These are phyloP conservation scores for Pteromalus puparum DNA, from an alignment of 1,140 invertebrate genomes.

Conservation along the genomic window DNA sequence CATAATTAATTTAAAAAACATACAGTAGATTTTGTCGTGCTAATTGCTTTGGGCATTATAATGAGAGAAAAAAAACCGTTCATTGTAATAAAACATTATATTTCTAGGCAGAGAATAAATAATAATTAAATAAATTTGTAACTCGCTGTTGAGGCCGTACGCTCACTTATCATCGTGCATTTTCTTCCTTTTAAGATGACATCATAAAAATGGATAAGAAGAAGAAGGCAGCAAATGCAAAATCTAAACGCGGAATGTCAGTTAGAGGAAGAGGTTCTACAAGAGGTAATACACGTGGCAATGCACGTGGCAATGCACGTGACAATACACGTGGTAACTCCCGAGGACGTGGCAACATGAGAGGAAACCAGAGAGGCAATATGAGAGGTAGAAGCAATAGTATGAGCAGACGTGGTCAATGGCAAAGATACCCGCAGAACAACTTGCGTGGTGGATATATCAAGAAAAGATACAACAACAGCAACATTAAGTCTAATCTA, in stretches of 20 bases:
- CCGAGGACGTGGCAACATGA: constrained; percentile 32
- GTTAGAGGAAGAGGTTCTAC: constrained; percentile 50
- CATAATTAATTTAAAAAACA: background rate
- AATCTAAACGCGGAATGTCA: constrained; percentile 51
- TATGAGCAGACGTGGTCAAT: constrained; percentile 46
- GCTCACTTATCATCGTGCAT: constrained; percentile 66
- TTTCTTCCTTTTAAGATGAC: constrained; percentile 75
- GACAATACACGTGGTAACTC: constrained; percentile 49
- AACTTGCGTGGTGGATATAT: constrained; percentile 62
- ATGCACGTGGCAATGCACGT: constrained; percentile 16
- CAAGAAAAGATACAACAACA: constrained; percentile 66
- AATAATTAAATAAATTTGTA: constrained; percentile 49
- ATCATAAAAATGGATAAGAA: constrained; percentile 76
- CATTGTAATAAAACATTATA: constrained; percentile 31
- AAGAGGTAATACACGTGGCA: constrained; percentile 52
- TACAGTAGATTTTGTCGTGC: background rate
- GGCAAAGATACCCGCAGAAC: constrained; percentile 45
- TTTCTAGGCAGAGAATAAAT: constrained; percentile 32
- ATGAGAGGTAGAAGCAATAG: constrained; percentile 38
- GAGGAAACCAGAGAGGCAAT: constrained; percentile 32
- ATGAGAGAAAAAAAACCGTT: constrained; percentile 16
- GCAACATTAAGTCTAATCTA: constrained; percentile 33
- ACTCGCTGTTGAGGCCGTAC: constrained; percentile 62
- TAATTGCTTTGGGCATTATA: constrained; percentile 22
- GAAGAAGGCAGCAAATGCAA: constrained; percentile 67